Percentiles rank a stretch among this genome's conserved stretches.
phyloP scores from a whole-genome alignment of 2,888 invertebrate species.

The Beris morrisii region DNA sequence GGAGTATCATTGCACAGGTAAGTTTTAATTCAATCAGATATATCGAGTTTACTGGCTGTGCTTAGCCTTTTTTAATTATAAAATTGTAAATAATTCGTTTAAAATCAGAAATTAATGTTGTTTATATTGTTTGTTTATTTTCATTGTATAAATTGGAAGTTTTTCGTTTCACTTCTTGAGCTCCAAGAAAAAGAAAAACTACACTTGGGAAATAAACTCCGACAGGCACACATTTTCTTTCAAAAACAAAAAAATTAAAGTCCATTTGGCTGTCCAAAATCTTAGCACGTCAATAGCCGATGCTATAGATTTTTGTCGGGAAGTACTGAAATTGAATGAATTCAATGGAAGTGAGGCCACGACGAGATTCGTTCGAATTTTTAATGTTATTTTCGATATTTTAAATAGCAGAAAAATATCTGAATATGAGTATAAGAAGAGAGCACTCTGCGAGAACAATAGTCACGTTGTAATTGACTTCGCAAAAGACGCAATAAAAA shows the following conservation, averaged over 20 bases:
- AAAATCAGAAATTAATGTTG: too few species aligned
- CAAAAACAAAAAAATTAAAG: slow-evolving; percentile 33
- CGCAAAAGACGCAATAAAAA: slow-evolving; percentile 2
- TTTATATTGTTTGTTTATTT: too few species aligned
- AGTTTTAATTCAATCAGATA: too few species aligned
- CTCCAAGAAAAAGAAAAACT: slow-evolving; percentile 27
- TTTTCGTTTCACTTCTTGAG: background rate
- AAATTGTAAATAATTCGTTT: too few species aligned
- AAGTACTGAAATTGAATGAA: too few species aligned
- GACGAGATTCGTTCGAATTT: background rate
- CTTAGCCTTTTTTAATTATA: too few species aligned
- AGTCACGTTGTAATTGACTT: background rate
- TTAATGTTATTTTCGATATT: background rate
- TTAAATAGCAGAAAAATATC: background rate
- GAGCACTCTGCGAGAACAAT: background rate
- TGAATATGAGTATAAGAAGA: background rate
- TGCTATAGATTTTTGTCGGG: slow-evolving; percentile 24
- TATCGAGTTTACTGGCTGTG: too few species aligned
- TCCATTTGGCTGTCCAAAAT: slow-evolving; percentile 23
- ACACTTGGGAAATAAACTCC: slow-evolving; percentile 31
- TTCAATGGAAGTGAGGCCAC: too few species aligned
- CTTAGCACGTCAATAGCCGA: slow-evolving; percentile 12
- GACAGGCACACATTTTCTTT: slow-evolving; percentile 28
- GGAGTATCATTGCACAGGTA: too few species aligned
- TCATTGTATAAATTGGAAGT: too few species aligned